A percentile compares a stretch with the other conserved stretches of the same genome.
phyloP scores from a whole-genome alignment of 2,888 invertebrate genomes.

The Tenthredo scrophulariae region DNA sequence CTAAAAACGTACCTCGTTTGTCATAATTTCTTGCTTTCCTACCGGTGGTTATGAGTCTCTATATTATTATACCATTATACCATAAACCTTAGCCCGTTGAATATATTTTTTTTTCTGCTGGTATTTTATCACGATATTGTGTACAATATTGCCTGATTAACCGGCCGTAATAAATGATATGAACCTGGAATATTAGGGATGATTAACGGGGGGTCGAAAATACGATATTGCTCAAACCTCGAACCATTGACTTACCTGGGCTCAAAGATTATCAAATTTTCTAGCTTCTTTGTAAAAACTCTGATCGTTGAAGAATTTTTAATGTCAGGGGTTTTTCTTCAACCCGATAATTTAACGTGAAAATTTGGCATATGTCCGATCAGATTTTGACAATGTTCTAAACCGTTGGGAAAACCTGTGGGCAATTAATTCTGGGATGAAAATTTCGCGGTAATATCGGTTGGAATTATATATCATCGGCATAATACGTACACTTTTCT shows the following conservation, averaged over 20 bases:
- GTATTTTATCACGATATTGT: slow-evolving; percentile 22
- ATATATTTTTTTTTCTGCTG: background rate
- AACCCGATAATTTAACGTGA: background rate
- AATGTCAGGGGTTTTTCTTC: background rate
- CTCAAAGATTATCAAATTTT: no score
- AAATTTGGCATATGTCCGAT: background rate
- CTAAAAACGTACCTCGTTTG: slow-evolving; percentile 31
- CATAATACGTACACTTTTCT: background rate
- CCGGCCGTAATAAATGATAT: slow-evolving; percentile 10
- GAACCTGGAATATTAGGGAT: background rate
- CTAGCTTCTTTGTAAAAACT: background rate
- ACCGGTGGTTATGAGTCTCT: background rate
- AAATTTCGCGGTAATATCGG: background rate
- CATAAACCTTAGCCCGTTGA: background rate
- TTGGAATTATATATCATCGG: background rate
- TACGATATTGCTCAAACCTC: background rate
- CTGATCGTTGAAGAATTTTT: background rate
- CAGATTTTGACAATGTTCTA: background rate
- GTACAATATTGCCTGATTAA: slow-evolving; percentile 5
- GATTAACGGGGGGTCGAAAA: background rate
- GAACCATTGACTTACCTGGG: background rate
- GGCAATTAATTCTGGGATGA: background rate
- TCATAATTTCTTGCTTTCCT: slow-evolving; percentile 36
- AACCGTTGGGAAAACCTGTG: background rate
- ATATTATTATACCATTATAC: background rate